Base-by-base conservation (phyloP, 2,113 vertebrate species). In the Pampusana beccarii region DNA sequence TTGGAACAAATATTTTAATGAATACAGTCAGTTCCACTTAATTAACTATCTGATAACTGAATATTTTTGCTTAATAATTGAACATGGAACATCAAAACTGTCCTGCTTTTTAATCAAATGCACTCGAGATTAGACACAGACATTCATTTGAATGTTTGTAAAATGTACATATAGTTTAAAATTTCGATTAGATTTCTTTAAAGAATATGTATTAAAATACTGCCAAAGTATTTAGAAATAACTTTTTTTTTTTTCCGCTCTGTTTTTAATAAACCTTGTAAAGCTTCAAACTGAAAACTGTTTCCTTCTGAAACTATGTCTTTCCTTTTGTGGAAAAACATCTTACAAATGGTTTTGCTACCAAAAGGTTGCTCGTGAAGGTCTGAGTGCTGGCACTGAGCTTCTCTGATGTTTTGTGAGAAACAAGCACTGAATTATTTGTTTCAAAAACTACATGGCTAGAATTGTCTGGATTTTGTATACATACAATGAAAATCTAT, bases 1-100 rank as follows among this genome's bases (percentile, higher is more conserved):
- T 99, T 98, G 98, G 98, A 98, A 98, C 98, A 98, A 99, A 99
- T 98, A 98, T 99, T 99, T 98, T 98, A 98, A 98, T 98, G 97
- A 98, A 98, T 98, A 98, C 98, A 98, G 97, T 97, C 98, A 98
- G 98, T 98, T 98, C 98, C 98, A 98, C 98, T 99, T 98, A 98
- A 99, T 99, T 99, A 98, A 98, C 98, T 98, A 98, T 98, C 98
- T 98, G 98, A 99, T 99, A 98, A 98, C 98, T 98, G 98, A 98
- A 98, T 98, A 98, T 98, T 98, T 98, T 98, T 99, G 97, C 98
- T 98, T 98, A 98, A 97, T 98, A 98, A 99, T 98, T 98, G 97
- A 98, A 98, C 98, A 98, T 97, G 97, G 97, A 98, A 97, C 97
- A 98, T 98, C 96, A 98, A 97, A 98, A 98, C 97, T 97, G 93